Conservation (phyloP, 2,113 vertebrate genomes). For the Corythoichthys intestinalis region DNA sequence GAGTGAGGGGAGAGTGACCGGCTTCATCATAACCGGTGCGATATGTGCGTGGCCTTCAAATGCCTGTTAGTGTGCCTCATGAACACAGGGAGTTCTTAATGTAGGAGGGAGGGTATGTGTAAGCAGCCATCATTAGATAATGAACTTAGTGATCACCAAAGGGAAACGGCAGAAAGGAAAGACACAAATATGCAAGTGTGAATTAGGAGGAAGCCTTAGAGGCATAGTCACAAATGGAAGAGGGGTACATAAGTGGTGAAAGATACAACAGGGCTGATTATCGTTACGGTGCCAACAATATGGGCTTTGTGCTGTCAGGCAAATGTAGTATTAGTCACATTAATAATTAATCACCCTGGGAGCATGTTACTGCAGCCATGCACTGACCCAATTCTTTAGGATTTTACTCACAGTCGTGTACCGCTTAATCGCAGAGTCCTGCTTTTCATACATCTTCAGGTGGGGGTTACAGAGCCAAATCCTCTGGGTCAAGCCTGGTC, state of each 20-base stretch:
- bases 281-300: slow-evolving; percentile 61
- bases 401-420: slow-evolving; percentile 45
- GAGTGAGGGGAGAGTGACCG: slow-evolving; percentile 48
- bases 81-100: slow-evolving; percentile 39
- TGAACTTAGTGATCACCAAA: slow-evolving; percentile 34
- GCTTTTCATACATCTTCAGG: slow-evolving; percentile 30
- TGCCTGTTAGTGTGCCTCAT: slow-evolving; percentile 30
- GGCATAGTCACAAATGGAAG: slow-evolving; percentile 10
- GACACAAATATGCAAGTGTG: slow-evolving; percentile 43
- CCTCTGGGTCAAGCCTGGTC: slow-evolving; percentile 63
- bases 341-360: slow-evolving; percentile 77
- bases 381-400: slow-evolving; percentile 71
- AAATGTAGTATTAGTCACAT: slow-evolving; percentile 77
- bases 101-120: slow-evolving; percentile 31
- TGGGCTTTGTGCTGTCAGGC: slow-evolving; percentile 63
- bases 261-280: slow-evolving; percentile 54
- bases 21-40: slow-evolving; percentile 49
- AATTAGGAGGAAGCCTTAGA: slow-evolving; percentile 36
- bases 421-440: neutral
- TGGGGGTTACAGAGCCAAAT: slow-evolving; percentile 37
- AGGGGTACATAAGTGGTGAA: slow-evolving; percentile 38
- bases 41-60: slow-evolving; percentile 47
- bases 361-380: slow-evolving; percentile 66
- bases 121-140: slow-evolving; percentile 24
- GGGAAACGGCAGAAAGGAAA: slow-evolving; percentile 35